Evolutionary conservation across 2,888 invertebrate species (phyloP), one percentile per base, ranked within the genome.

Genomic region (Tinea pellionella): DNA sequence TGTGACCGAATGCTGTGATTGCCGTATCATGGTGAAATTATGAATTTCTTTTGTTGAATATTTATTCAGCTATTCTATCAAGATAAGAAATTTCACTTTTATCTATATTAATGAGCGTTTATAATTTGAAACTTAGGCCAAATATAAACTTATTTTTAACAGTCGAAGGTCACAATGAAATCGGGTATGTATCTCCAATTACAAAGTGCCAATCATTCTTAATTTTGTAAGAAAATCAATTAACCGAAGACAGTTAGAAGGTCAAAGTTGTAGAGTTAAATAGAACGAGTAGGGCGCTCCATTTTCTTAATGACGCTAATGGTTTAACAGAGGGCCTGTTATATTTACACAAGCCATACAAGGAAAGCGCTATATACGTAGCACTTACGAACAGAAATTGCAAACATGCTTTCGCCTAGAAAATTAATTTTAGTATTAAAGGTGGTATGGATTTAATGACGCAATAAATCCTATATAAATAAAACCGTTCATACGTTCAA

Each of bases 11-110:
- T n/a, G 55, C 19, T 55, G 29, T 29, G 30, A 57, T 57, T 32
- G 57, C 32, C 57, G 57, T 32, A 32, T 57, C 57, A 57, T 13
- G 57, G 32, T 32, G 32, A 57, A 32, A 57, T 57, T 57, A 57
- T 16, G 19, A 32, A 57, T 57, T 57, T 57, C 32, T 57, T 57
- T 57, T 57, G 32, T 57, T 24, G 47, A 47, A 2, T 16, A 47
- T 47, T 47, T 16, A 16, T 47, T 47, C 16, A 47, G 4, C 13
- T n/a, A 15, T 16, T 2, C 47, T 15, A 47, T 47, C 47, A 8
- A 47, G 47, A 47, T 47, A 47, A 47, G 47, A 16, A 47, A 47
- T 47, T 47, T 47, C 47, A 47, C 47, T 47, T 47, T 47, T 47
- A 47, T 47, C 16, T 47, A 47, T 47, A 47, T 47, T 47, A 47